Evolutionary conservation across 2,888 invertebrate genomes (phyloP), one percentile per base, ranked within the genome.

Genomic region (Rotaria magnacalcarata): DNA sequence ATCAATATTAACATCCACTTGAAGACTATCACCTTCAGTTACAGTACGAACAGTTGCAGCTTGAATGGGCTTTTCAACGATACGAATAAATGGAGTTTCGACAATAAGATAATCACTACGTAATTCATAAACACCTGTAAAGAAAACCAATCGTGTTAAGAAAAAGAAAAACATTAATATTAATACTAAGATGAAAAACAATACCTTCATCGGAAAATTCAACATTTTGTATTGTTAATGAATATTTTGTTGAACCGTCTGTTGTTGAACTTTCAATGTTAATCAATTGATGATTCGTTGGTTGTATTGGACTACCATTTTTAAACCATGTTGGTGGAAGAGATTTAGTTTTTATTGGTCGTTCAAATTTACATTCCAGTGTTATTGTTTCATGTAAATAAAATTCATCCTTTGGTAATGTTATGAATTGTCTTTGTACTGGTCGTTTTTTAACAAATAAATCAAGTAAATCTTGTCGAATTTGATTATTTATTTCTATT

Each of bases 1-100:
- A 80, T 80, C 75, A 80, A 80, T 80, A 47, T 80, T 80, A 43
- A 80, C 75, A 80, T 80, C 75, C 7, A 80, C 47, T 80, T 80
- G 75, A 43, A 80, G 47, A 47, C 75, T 80, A 80, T 80, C 75
- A 43, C 75, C 75, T 80, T 43, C 75, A 47, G n/a, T 80, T 80
- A 80, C 75, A 2, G 75, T 80, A 24, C 75, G 75, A 3, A 43
- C 10, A 7, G 43, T 43, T 43, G 75, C 16, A 27, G 75, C 47
- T 47, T 43, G 75, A 43, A 43, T 47, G 24, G 75, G 75, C 47
- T 43, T 43, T 80, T 80, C 75, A n/a, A 80, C 24, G 4, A 80
- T 80, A 43, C 75, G 75, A 43, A 80, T 47, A 11, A 80, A 47
- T 43, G 75, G 75, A 24, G 75, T 80, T 80, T 80, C 75, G 47